Base-by-base conservation (phyloP, 2,113 vertebrate species). In the Columba janthina region DNA sequence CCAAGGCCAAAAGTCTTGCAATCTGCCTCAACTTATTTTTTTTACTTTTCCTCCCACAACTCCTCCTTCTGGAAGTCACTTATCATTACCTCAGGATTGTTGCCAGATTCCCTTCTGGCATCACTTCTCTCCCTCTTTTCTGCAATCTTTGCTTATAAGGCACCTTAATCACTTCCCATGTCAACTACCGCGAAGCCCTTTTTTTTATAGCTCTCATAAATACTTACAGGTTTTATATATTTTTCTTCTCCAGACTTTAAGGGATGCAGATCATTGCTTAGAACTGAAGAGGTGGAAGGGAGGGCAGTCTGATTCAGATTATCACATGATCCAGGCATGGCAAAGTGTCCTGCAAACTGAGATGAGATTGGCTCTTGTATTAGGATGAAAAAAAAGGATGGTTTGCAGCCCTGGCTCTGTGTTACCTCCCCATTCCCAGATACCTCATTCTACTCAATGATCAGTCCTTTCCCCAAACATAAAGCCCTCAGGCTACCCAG, bases 81-180 rank as follows among this genome's bases (percentile, higher is more conserved):
- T 94, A 95, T 88, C 10, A 0, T 93, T 96, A 88, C 53, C 28
- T 74, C 5, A 0, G 79, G 76, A 97, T 42, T 84, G 51, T 50
- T 90, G 90, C 92, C 94, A 95, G 65, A 86, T 77, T 96, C 53
- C 64, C 69, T 90, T 96, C 69, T 92, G 90, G 94, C 82, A 88
- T 86, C 65, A 48, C 24, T 95, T 86, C 67, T 91, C 65, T 78
- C 62, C 36, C 69, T 86, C 51, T 86, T 84, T 88, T 88, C 79
- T 92, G 42, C 90, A 95, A 21, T 81, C 85, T 74, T 89, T 94
- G 72, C 88, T 86, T 90, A 46, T 74, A 86, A 93, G 60, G 76
- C 94, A 81, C 85, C 74, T 93, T 95, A 93, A 96, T 94, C 88
- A 80, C 79, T 96, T 94, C 93, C 92, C 88, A 92, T 93, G 79